A percentile compares a stretch with the other conserved stretches of the same genome.
Conservation (phyloP, 2,797 vertebrate genomes). For the Chromis chromis region DNA sequence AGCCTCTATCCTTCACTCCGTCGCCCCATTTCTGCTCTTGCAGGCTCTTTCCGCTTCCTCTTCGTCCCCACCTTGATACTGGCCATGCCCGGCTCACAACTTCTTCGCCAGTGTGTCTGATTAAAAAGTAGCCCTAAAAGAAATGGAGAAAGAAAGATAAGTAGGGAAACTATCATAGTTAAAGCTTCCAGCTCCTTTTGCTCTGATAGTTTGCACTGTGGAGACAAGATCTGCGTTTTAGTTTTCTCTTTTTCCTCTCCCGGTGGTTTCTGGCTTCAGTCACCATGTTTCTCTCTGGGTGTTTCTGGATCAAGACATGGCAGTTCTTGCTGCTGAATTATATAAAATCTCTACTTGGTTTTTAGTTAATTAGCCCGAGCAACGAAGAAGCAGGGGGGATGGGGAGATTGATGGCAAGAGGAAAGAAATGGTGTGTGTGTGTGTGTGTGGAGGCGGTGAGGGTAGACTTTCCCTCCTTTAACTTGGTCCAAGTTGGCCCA, state of each 20-base stretch:
- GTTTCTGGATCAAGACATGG: conserved; percentile 75
- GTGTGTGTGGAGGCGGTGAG: conserved; percentile 33
- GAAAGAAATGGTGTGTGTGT: conserved; percentile 39
- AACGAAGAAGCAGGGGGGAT: conserved; percentile 48
- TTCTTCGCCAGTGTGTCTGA: conserved; percentile 66
- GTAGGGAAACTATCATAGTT: conserved; percentile 52
- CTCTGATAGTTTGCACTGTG: conserved; percentile 42
- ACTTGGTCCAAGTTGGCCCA: conserved; percentile 83
- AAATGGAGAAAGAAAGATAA: conserved; percentile 68
- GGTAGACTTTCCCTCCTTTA: conserved; percentile 77
- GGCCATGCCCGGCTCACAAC: conserved; percentile 43
- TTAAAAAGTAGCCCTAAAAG: conserved; percentile 74
- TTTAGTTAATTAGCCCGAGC: conserved; percentile 80
- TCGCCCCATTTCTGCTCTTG: conserved; percentile 47
- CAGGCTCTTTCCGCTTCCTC: conserved; percentile 41
- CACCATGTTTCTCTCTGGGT: conserved; percentile 71
- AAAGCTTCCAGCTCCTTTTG: conserved; percentile 42
- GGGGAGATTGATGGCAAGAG: conserved; percentile 58
- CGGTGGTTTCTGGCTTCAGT: conserved; percentile 70
- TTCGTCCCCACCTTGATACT: conserved; percentile 44
- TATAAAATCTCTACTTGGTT: conserved; percentile 82
- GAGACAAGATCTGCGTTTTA: conserved; percentile 36
- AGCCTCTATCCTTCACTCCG: conserved; percentile 62
- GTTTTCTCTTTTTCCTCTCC: conserved; percentile 43
- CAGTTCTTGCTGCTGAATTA: conserved; percentile 80